phyloP scores from a whole-genome alignment of 2,113 vertebrate genomes.

The Caranx melampygus region DNA sequence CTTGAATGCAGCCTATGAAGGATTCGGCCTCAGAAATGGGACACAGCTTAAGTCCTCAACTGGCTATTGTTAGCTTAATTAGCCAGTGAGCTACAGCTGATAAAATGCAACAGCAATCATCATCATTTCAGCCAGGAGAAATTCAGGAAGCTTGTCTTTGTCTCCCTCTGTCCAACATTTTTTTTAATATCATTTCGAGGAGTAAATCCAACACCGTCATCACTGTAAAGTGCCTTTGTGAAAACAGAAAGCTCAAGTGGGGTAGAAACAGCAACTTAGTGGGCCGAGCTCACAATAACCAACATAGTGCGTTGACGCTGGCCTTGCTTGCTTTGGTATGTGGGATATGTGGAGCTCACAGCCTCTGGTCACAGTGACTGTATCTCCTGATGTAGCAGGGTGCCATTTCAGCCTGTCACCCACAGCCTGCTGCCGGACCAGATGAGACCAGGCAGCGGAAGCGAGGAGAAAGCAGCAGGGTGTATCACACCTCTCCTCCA shows the following conservation, averaged over 20 bases:
- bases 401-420: conserved; percentile 67
- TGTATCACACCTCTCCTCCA: conserved; percentile 68
- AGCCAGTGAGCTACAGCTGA: not conserved
- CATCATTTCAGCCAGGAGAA: not conserved
- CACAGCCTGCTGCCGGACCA: conserved; percentile 63
- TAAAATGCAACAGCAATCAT: not conserved
- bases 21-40: too few relatives aligned
- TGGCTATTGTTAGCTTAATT: not conserved
- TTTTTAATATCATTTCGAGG: not conserved
- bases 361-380: conserved; percentile 59
- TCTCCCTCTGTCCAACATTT: not conserved
- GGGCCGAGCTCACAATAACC: not conserved
- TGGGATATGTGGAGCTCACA: conserved; percentile 32
- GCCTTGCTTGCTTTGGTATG: conserved; percentile 23
- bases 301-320: not conserved
- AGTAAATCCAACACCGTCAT: not conserved
- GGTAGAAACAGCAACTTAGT: conserved; percentile 8
- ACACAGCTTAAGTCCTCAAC: not conserved
- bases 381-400: conserved; percentile 53
- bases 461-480: conserved; percentile 45
- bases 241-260: conserved; percentile 22
- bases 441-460: conserved; percentile 72
- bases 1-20: too few relatives aligned
- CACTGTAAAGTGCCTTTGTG: not conserved
- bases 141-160: not conserved